Base-by-base conservation (phyloP, 2,888 invertebrate species). In the Teinopalpus imperialis region DNA sequence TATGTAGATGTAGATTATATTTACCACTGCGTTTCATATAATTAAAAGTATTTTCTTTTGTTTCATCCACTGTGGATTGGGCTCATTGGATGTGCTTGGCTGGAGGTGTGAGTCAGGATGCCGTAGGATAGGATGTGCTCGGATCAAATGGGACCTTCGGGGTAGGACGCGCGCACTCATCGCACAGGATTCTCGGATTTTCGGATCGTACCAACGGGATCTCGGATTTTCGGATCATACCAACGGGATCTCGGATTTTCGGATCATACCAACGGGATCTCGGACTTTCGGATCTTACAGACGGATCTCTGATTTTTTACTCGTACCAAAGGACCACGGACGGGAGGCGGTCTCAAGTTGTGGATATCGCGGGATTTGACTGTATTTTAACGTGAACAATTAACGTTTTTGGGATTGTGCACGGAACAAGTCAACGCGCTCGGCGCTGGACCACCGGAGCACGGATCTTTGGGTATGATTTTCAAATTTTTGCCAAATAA, bases 51-150 rank as follows among this genome's bases (percentile, higher is more conserved):
- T 80, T 85, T 81, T 87, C 83, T 88, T 88, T 88, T 88, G 87
- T 88, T 88, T 86, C 88, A 88, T 87, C 87, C 86, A 69, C 87
- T 88, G 81, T 87, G 87, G 87, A 85, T 85, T 81, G 79, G 80
- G 70, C 65, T 83, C 79, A 66, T 69, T 74, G 79, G 81, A 80
- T 78, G 68, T 76, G 76, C 77, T 77, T 71, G 83, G 74, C 72
- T 68, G 74, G 79, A 74, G 71, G 74, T 75, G 81, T 74, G 76
- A 69, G 77, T 69, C 71, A 69, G 74, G 70, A 71, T 66, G 71
- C 53, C 54, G 52, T 60, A 56, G 56, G 59, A 54, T 52, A 40
- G 37, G 46, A 46, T 30, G 23, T 26, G 37, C 37, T 44, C 24
- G 45, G 48, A 29, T 48, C 34, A 45, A 32, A 40, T 36, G 42